phyloP scores from a whole-genome alignment of 2,797 vertebrate species.

The Sparidentex hasta region DNA sequence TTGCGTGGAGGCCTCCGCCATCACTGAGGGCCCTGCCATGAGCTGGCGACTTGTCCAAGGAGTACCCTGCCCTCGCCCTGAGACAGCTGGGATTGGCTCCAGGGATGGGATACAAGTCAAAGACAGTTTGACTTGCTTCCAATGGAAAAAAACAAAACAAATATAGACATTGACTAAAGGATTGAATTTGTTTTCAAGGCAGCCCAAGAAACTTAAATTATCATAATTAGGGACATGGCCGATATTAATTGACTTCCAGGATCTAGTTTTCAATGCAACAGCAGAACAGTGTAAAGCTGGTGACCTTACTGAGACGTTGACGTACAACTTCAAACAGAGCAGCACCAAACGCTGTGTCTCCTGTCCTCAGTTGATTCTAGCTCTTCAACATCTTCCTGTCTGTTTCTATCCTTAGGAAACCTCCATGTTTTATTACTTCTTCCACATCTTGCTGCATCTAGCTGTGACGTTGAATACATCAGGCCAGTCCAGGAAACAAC shows the following conservation, averaged over 20 bases:
- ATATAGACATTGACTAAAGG: too few species aligned
- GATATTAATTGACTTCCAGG: background rate
- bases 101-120: too few species aligned
- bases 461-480: slow-evolving; percentile 18
- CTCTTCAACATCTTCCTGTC: slow-evolving; percentile 14
- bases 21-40: too few species aligned
- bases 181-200: too few species aligned
- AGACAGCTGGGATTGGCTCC: too few species aligned
- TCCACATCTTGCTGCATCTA: background rate
- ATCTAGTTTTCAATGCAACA: background rate
- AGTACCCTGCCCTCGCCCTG: too few species aligned
- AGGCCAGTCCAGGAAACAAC: background rate
- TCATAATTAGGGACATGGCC: background rate
- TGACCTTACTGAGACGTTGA: background rate
- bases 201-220: background rate
- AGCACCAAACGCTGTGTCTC: slow-evolving; percentile 7
- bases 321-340: background rate
- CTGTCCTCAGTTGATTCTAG: slow-evolving; percentile 19
- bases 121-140: too few species aligned
- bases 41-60: too few species aligned
- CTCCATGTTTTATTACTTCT: slow-evolving; percentile 2
- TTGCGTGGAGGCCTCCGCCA: too few species aligned
- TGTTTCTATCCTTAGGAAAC: slow-evolving; percentile 31
- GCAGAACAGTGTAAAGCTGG: background rate
- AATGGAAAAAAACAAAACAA: too few species aligned